These are phyloP conservation scores for Agrilus cyanescens DNA, from an alignment of 2,888 invertebrate species.

Conservation along the genomic window DNA sequence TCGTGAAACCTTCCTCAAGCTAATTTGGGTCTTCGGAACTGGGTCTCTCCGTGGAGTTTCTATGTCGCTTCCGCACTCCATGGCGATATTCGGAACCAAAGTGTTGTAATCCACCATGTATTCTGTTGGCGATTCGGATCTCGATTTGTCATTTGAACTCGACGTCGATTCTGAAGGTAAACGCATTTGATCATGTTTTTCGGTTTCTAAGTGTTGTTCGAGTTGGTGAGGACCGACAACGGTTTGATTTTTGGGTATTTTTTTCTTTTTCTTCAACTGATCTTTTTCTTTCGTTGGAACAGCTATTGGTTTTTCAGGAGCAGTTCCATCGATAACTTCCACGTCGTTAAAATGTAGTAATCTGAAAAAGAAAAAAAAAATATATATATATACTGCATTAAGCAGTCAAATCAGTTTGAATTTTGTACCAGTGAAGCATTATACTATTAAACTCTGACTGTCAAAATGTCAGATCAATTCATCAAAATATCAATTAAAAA, in stretches of 20 bases:
- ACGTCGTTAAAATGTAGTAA: constrained; percentile 65
- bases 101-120: constrained; percentile 33
- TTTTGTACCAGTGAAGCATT: no score
- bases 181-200: constrained; percentile 35
- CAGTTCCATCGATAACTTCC: constrained; percentile 47
- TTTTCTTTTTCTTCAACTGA: constrained; percentile 30
- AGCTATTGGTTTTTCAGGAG: constrained; percentile 37
- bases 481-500: constrained; percentile 5
- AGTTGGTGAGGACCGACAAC: constrained; percentile 13
- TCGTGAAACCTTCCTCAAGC: constrained; percentile 19
- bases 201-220: constrained; percentile 14
- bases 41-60: constrained; percentile 26
- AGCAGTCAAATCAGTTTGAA: background rate
- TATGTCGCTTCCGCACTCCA: constrained; percentile 28
- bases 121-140: constrained; percentile 31
- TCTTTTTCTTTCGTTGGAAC: constrained; percentile 29
- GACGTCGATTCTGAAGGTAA: constrained; percentile 22
- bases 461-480: no score
- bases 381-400: background rate
- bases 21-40: constrained; percentile 7
- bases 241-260: constrained; percentile 21
- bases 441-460: no score
- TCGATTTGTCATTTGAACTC: constrained; percentile 23
- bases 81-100: constrained; percentile 31
- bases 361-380: constrained; percentile 34